Evolutionary conservation across 2,113 vertebrate genomes (phyloP), one percentile per base, ranked within the genome.

Genomic region (Scolopax mira): DNA sequence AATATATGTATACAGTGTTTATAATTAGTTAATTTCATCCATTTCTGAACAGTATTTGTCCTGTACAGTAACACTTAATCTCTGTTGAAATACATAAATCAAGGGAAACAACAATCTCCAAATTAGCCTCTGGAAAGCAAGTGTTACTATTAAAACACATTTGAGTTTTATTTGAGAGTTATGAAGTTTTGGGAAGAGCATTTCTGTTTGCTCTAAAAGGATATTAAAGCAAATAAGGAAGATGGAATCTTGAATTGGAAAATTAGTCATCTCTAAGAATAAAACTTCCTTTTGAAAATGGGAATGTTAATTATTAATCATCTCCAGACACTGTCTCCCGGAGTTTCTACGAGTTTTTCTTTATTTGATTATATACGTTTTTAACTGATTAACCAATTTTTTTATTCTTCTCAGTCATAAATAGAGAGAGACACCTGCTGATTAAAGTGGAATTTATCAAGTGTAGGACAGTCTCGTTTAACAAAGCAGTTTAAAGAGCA

Each of bases 401-500:
- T 37, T 61, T 44, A 74, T 83, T 86, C 14, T 94, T 66, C 58
- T 77, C 66, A 85, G 87, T 79, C 78, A 73, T 67, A 89, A 88
- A 93, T 64, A 80, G 60, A 86, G 81, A 69, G 61, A 94, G 55
- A 79, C 39, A 71, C 31, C 71, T 89, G 55, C 90, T 96, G 69
- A 94, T 94, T 94, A 54, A 94, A 85, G 52, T 89, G 82, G 72
- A 83, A 85, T 94, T 95, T 79, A 54, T 52, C 85, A 79, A 85
- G 60, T 60, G 66, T 66, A 96, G 30, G 66, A 57, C 71, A 90
- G 37, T 37, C 13, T 71, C 44, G 58, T 62, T 19, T 89, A 42
- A 93, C 31, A 85, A 91, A 91, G 88, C 67, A 93, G 10, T 75
- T 79, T 55, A 77, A 90, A 85, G 37, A 71, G 42, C 44, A 94